Evolutionary conservation across 2,797 vertebrate genomes (phyloP), one percentile per base, ranked within the genome.

Genomic region (Lates japonicus): DNA sequence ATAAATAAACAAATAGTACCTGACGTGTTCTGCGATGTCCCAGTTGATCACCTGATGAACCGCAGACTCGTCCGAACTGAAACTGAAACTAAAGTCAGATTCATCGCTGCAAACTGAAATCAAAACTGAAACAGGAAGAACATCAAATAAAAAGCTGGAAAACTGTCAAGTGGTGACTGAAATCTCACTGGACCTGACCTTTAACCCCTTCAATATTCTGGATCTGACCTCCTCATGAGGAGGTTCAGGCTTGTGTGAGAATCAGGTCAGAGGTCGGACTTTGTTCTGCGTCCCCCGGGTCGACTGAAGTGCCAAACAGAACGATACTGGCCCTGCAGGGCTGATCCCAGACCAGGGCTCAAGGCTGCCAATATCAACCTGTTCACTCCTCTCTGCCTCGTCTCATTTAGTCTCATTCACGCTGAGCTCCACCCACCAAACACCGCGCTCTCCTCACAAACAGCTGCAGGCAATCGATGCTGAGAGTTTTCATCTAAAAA

Each of bases 291-390:
- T 62, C 49, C 79, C 42, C 52, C 25, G 5, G 65, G 61, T 78
- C 1, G 20, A 80, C 61, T 74, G 35, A 72, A 74, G 83, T 83
- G 81, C 83, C 88, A 92, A 90, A 90, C 17, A 17, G 74, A 80
- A 64, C 4, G 14, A 74, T 25, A 13, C 72, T 69, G n/a, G 35
- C 70, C 71, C 52, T 81, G 46, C 81, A 76, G 83, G 59, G 59
- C 74, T 67, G 72, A 68, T 25, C 65, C 61, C 70, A 60, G 77
- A 74, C 66, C 86, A 75, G 87, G 74, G 76, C 78, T 90, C 83
- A 44, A 74, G 84, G 70, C 87, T 91, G 93, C 92, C 91, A 84
- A 90, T 87, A 83, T 75, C 60, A 72, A 81, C 68, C 57, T 3
- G 22, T 33, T 73, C 51, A 44, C 75, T 85, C 67, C 4, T 74